These are phyloP conservation scores for Drosophila ananassae DNA, from an alignment of 1,140 invertebrate genomes.

Conservation along the genomic window DNA sequence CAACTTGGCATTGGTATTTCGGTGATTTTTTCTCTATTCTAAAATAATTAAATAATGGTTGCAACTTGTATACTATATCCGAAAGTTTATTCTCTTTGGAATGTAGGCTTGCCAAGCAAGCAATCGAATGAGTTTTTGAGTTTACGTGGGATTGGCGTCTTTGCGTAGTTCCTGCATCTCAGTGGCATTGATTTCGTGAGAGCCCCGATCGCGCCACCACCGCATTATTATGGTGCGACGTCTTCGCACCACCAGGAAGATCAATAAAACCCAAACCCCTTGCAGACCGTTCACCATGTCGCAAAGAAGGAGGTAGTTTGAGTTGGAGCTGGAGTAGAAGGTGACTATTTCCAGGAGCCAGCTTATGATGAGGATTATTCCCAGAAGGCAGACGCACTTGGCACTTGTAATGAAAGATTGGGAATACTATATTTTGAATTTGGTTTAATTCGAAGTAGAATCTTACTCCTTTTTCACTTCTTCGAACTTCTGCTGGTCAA, in stretches of 20 bases:
- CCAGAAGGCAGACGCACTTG: slow-evolving; percentile 75
- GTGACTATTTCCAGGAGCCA: slow-evolving; percentile 82
- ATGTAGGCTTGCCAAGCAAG: background rate
- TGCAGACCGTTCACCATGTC: slow-evolving; percentile 82
- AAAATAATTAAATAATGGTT: background rate
- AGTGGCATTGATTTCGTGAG: slow-evolving; percentile 68
- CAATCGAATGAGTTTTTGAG: slow-evolving; percentile 12
- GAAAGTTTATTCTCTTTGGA: slow-evolving; percentile 2
- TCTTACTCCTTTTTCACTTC: slow-evolving; percentile 81
- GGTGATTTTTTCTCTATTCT: background rate
- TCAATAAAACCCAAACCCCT: slow-evolving; percentile 76
- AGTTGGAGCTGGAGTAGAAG: slow-evolving; percentile 65
- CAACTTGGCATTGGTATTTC: background rate
- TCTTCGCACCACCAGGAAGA: slow-evolving; percentile 77
- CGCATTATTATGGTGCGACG: slow-evolving; percentile 76
- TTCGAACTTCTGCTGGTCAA: slow-evolving; percentile 72
- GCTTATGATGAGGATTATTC: slow-evolving; percentile 72
- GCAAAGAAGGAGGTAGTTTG: slow-evolving; percentile 66
- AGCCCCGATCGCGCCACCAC: slow-evolving; percentile 81
- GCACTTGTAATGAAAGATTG: slow-evolving; percentile 46
- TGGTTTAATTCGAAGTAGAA: background rate
- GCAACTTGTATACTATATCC: background rate
- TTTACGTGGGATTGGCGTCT: slow-evolving; percentile 52
- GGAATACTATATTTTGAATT: background rate
- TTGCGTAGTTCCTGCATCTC: slow-evolving; percentile 63